Base-by-base conservation (phyloP, 2,113 vertebrate genomes). In the Rattus norvegicus region DNA sequence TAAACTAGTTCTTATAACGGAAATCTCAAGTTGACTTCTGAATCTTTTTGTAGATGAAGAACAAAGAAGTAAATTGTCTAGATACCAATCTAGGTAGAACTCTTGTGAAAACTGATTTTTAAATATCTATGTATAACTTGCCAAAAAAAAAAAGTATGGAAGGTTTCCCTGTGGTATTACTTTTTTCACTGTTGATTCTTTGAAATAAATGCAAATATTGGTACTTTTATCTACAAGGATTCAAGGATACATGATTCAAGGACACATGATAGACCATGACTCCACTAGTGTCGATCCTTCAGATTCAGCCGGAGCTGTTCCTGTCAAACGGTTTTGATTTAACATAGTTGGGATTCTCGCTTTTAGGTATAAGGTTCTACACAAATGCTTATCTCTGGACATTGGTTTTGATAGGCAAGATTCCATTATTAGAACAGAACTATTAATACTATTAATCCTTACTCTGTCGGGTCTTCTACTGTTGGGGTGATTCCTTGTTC, bases 61-160 rank as follows among this genome's bases (percentile, higher is more conserved):
- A 67, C 85, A 85, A 79, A 97, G 20, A 63, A 70, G 39, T 19
- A 94, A 89, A 59, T 30, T 43, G 24, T 90, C 39, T 80, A 49
- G n/a, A 69, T 10, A 81, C 7, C 22, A 20, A 65, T 85, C 19
- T n/a, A n/a, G 33, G 2, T 39, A 67, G 47, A 90, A 75, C 56
- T 81, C 28, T 13, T 70, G 39, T 79, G 54, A 81, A 81, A 54
- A 87, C 36, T 47, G 2, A 36, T 69, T 43, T 52, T 75, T 33
- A 96, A 80, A 59, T 96, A 28, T 59, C 69, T 6, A 47, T 67
- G 65, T 69, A 83, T 54, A 85, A 63, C 16, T 70, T 80, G 9
- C 22, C 36, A 65, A 76, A 76, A 69, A 76, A 76, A 69, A 36
- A 36, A n/a, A 92, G 47, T 39, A 56, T 88, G 49, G 28, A 83